These are phyloP conservation scores for Porites rus DNA, from an alignment of 92 coral and sea anemone species.

Conservation along the genomic window DNA sequence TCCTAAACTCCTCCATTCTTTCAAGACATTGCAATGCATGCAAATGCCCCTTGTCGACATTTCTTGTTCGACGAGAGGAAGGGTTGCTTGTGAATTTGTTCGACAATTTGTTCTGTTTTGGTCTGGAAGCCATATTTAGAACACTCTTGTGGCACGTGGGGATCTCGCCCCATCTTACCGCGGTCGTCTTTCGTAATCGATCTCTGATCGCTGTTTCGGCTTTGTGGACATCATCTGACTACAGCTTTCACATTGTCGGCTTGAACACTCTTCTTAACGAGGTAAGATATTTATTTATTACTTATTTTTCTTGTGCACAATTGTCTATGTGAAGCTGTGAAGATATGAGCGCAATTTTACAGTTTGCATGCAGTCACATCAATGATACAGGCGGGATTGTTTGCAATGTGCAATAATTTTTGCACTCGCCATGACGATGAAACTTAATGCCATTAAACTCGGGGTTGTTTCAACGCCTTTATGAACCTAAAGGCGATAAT, in stretches of 20 bases:
- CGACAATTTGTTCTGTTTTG: slow-evolving; percentile 21
- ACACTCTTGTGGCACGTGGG: slow-evolving; percentile 7
- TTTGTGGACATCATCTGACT: background rate
- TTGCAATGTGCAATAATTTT: too few species aligned
- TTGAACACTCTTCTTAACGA: background rate
- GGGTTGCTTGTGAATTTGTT: background rate
- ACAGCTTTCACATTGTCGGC: background rate
- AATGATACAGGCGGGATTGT: too few species aligned
- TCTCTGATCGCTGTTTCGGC: background rate
- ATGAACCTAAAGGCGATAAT: too few species aligned
- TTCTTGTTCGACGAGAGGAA: background rate
- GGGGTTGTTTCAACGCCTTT: too few species aligned
- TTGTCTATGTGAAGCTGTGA: background rate
- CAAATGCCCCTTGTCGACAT: slow-evolving; percentile 6
- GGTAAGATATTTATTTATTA: background rate
- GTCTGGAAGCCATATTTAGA: slow-evolving; percentile 30
- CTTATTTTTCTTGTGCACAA: background rate
- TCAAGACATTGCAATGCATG: slow-evolving; percentile 52
- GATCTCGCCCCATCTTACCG: slow-evolving; percentile 43
- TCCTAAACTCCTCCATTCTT: slow-evolving; percentile 64
- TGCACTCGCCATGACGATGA: too few species aligned
- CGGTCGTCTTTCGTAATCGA: slow-evolving; percentile 22
- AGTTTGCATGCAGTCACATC: background rate
- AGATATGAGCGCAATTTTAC: background rate
- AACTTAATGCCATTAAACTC: too few species aligned